phyloP scores from a whole-genome alignment of 1,140 invertebrate genomes.

The Drosophila santomea region DNA sequence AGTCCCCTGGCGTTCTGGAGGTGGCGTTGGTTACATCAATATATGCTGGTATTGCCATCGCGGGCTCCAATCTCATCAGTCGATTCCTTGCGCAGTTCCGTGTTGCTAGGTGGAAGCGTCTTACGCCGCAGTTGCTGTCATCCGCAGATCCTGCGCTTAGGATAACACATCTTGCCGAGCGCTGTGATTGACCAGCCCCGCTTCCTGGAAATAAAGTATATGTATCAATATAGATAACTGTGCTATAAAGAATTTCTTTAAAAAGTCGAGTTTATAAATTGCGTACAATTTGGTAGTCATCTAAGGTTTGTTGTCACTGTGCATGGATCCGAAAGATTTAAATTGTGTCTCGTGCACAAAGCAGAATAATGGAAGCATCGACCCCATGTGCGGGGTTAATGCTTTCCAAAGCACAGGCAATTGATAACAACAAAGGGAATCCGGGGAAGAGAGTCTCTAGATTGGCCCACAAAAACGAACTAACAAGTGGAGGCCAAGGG shows the following conservation, averaged over 20 bases:
- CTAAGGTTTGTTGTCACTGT: background rate
- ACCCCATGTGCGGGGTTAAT: slow-evolving; percentile 22
- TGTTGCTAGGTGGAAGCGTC: slow-evolving; percentile 58
- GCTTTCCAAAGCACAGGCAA: background rate
- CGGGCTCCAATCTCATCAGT: slow-evolving; percentile 47
- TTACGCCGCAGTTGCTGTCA: slow-evolving; percentile 5
- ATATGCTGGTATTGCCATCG: slow-evolving; percentile 61
- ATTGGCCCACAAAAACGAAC: slow-evolving; percentile 11
- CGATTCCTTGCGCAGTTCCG: slow-evolving; percentile 30
- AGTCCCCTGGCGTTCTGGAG: slow-evolving; percentile 38
- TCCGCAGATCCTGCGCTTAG: slow-evolving; percentile 17
- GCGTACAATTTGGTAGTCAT: background rate
- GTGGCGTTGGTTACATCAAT: slow-evolving; percentile 69
- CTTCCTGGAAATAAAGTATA: slow-evolving; percentile 27
- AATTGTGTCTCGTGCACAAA: background rate
- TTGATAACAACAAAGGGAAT: slow-evolving; percentile 12
- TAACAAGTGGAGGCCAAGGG: slow-evolving; percentile 38
- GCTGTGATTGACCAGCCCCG: slow-evolving; percentile 48
- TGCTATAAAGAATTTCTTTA: background rate
- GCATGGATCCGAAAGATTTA: background rate
- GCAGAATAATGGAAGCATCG: slow-evolving; percentile 9
- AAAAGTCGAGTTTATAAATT: too few species aligned
- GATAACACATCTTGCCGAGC: slow-evolving; percentile 56
- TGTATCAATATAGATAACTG: background rate
- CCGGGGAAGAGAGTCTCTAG: background rate